Evolutionary conservation across 2,888 invertebrate genomes (phyloP), one percentile per base, ranked within the genome.

Genomic region (Drosophila gaucha): DNA sequence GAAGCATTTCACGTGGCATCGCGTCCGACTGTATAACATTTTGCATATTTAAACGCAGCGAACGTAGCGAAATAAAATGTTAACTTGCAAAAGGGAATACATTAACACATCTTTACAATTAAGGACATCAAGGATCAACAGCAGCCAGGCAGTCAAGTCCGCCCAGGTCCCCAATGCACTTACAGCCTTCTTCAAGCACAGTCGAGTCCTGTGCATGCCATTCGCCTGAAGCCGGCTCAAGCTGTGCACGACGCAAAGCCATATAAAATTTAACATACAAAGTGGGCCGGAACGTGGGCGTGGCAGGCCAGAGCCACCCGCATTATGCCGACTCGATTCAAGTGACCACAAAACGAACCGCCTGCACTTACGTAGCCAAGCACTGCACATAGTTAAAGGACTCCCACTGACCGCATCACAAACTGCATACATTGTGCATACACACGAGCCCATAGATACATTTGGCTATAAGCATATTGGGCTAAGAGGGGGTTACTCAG

Each of bases 41-140:
- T 82, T 77, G 72, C 74, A 71, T 79, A 79, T 77, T 76, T 77
- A 68, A 88, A 62, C 75, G 64, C 47, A 52, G 14, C 74, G 51
- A 70, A 47, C 70, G 56, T 41, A 18, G 65, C 67, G 52, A 76
- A 83, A 83, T 87, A 85, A 87, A 85, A 84, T 84, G 76, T 85
- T 71, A 70, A 79, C 79, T 69, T 58, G 67, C 86, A 52, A 63
- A 86, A 73, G 78, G 80, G 85, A 80, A 84, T 84, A 86, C 87
- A 88, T 86, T 86, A 88, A 88, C 87, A 88, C 85, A 86, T 85
- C 82, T 75, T 86, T 74, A 86, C 88, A 86, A 86, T 86, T 86
- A 86, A 76, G 82, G 65, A 67, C 57, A 64, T 63, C 36, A 43
- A 43, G 60, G 38, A 65, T 56, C 36, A 46, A 22, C 35, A 26